phyloP scores from a whole-genome alignment of 2,888 invertebrate species.

The Amphipyra berbera region DNA sequence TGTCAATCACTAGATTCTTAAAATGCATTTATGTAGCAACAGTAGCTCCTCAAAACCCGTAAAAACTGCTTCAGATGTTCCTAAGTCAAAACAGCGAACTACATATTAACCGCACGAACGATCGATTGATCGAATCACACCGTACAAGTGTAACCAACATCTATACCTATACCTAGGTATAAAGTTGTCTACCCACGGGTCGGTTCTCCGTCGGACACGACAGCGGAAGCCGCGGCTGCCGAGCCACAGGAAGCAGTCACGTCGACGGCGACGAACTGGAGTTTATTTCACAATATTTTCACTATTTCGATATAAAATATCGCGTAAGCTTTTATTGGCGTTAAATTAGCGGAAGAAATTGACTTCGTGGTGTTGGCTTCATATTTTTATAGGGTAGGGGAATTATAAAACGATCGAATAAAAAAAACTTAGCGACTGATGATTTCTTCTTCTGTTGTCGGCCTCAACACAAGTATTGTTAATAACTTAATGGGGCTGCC shows the following conservation, averaged over 20 bases:
- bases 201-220: slow-evolving; percentile 30
- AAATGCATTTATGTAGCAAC: too few relatives aligned
- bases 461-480: too few relatives aligned
- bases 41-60: too few relatives aligned
- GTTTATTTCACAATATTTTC: slow-evolving; percentile 62
- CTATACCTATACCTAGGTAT: too few relatives aligned
- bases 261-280: slow-evolving; percentile 61
- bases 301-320: slow-evolving; percentile 50
- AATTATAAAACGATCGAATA: too few relatives aligned
- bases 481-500: too few relatives aligned
- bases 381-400: neutral
- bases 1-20: too few relatives aligned
- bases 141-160: neutral
- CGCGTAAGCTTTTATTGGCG: slow-evolving; percentile 46
- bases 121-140: neutral
- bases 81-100: too few relatives aligned
- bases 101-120: neutral
- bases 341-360: slow-evolving; percentile 48
- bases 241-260: slow-evolving; percentile 68
- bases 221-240: slow-evolving; percentile 67
- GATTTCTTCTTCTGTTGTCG: too few relatives aligned
- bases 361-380: slow-evolving; percentile 9
- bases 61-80: too few relatives aligned
- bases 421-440: too few relatives aligned
- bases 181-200: slow-evolving; percentile 6